These are phyloP conservation scores for Sternotherus odoratus DNA, from an alignment of 2,797 vertebrate genomes.

Conservation along the genomic window DNA sequence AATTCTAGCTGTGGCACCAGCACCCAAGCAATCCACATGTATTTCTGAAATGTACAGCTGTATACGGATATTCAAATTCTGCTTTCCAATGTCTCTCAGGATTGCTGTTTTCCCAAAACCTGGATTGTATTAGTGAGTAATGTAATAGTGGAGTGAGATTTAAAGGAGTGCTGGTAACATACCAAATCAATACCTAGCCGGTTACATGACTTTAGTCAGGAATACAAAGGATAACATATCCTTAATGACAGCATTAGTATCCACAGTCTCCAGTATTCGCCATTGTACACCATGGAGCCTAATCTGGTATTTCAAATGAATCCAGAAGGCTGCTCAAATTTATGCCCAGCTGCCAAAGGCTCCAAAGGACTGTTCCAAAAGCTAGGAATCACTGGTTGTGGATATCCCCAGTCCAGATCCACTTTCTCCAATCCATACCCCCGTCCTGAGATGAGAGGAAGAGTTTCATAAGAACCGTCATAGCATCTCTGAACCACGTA, in stretches of 20 bases:
- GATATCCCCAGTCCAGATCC: neutral
- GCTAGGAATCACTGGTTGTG: neutral
- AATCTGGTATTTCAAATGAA: neutral
- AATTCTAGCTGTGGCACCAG: neutral
- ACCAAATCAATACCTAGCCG: neutral
- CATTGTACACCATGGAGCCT: neutral
- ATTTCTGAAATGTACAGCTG: neutral
- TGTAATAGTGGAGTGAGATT: neutral
- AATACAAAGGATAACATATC: neutral
- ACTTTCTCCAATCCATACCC: neutral
- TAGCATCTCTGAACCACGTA: fast-evolving
- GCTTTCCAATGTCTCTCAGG: neutral
- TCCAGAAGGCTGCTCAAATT: neutral
- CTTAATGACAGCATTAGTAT: too few relatives aligned
- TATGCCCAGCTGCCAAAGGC: neutral
- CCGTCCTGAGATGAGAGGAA: fast-evolving
- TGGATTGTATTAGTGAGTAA: neutral
- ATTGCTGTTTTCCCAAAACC: neutral
- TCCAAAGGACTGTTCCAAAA: neutral
- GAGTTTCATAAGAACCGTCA: fast-evolving
- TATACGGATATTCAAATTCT: neutral
- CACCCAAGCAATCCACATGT: neutral
- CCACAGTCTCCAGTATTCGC: neutral
- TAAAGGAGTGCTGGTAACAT: neutral
- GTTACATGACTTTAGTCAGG: fast-evolving